A percentile compares a stretch with the other conserved stretches of the same genome.
These are phyloP conservation scores for Heliconius nattereri DNA, from an alignment of 1,140 invertebrate species.

Conservation along the genomic window DNA sequence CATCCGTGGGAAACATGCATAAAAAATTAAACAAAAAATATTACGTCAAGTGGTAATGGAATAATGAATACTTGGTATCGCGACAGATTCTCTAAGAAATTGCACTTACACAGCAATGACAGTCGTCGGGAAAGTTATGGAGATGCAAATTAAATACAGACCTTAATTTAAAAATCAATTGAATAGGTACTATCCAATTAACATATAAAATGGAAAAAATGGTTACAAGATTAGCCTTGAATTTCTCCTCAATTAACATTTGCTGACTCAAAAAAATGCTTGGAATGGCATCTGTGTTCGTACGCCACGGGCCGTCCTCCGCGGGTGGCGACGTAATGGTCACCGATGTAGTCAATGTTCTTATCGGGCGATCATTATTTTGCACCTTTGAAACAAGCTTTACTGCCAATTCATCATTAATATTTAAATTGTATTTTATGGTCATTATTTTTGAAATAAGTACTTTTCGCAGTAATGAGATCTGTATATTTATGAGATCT, in stretches of 20 bases:
- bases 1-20: constrained; percentile 67
- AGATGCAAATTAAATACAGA: background rate
- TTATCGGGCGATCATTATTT: constrained; percentile 41
- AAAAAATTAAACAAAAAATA: constrained; percentile 55
- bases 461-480: too few relatives aligned
- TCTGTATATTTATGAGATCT: background rate
- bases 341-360: constrained; percentile 1
- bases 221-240: constrained; percentile 16
- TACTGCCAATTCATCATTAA: background rate
- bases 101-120: constrained; percentile 11
- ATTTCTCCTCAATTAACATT: constrained; percentile 17
- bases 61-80: constrained; percentile 64
- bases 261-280: constrained; percentile 16
- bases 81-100: constrained; percentile 69
- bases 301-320: constrained; percentile 19
- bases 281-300: constrained; percentile 19
- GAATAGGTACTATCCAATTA: background rate
- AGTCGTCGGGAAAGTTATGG: constrained; percentile 1
- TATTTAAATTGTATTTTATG: background rate
- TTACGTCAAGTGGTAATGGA: constrained; percentile 60
- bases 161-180: background rate
- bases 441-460: too few relatives aligned
- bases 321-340: constrained; percentile 27
- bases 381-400: background rate
- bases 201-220: background rate